phyloP scores from a whole-genome alignment of 2,888 invertebrate genomes.

The Brachyptera putata region DNA sequence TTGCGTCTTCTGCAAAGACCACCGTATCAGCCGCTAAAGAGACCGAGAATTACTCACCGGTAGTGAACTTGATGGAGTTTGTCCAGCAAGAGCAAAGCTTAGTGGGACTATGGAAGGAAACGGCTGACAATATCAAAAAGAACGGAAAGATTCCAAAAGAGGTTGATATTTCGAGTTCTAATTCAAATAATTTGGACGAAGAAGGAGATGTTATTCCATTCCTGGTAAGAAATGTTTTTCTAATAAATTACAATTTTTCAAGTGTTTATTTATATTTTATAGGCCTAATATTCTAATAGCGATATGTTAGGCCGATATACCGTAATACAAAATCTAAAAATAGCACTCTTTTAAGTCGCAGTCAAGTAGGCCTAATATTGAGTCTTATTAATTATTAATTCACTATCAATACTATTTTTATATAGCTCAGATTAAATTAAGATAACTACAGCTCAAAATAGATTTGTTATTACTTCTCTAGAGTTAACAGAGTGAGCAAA shows the following conservation, averaged over 20 bases:
- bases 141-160: conserved; percentile 36
- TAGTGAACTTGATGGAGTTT: conserved; percentile 57
- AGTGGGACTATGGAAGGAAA: conserved; percentile 46
- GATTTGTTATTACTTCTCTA: too few relatives aligned
- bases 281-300: too few relatives aligned
- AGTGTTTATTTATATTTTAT: neutral
- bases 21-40: conserved; percentile 38
- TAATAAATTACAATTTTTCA: conserved; percentile 28
- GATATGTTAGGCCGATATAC: too few relatives aligned
- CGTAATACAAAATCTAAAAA: too few relatives aligned
- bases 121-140: conserved; percentile 28
- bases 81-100: conserved; percentile 57
- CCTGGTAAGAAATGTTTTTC: conserved; percentile 15
- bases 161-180: neutral
- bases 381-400: too few relatives aligned
- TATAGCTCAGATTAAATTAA: too few relatives aligned
- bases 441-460: too few relatives aligned
- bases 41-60: conserved; percentile 40
- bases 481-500: too few relatives aligned
- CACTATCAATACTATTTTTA: too few relatives aligned
- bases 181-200: neutral
- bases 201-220: conserved; percentile 4
- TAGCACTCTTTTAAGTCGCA: too few relatives aligned
- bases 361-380: too few relatives aligned
- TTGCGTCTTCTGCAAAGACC: neutral